Evolutionary conservation across 2,797 vertebrate genomes (phyloP), one percentile per base, ranked within the genome.

Genomic region (Gastrophryne carolinensis): DNA sequence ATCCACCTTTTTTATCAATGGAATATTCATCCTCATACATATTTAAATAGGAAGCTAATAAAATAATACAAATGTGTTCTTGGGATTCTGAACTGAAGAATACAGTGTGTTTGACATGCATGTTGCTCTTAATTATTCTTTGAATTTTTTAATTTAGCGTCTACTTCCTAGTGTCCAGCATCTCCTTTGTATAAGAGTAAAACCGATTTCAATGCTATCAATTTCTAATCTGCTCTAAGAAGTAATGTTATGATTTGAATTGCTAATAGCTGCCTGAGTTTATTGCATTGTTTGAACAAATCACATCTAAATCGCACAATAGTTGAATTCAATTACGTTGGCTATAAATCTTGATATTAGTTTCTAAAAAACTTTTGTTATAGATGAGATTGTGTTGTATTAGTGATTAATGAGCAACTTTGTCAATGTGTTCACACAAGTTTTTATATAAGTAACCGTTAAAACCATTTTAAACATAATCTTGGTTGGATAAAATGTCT

Each of bases 271-370:
- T 72, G 61, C 39, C 30, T 65, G 32, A 39, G 52, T 71, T 63
- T 78, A 78, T 78, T 78, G 67, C 67, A 49, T 72, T 78, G 75
- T 66, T 70, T 72, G 53, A 54, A 52, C 58, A 61, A 78, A 78
- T 72, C 67, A 77, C 52, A 65, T 58, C 50, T 49, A 50, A 72
- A 65, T 78, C 39, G 49, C 26, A 58, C 60, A 71, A 71, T 64
- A 63, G 58, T 64, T 77, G 58, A 77, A 61, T 53, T 49, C n/a
- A 35, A 67, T 39, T 37, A 49, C 56, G 17, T 57, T 35, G 53
- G 37, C 58, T 24, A 11, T 62, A 34, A 64, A 30, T 61, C 54
- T 67, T 49, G 52, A 68, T 30, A 37, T n/a, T 63, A 19, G 11
- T 24, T 63, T 54, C 26, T 3, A n/a, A 29, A 74, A 66, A 57